Base-by-base conservation (phyloP, 2,113 vertebrate genomes). In the Cinclus mexicanus region DNA sequence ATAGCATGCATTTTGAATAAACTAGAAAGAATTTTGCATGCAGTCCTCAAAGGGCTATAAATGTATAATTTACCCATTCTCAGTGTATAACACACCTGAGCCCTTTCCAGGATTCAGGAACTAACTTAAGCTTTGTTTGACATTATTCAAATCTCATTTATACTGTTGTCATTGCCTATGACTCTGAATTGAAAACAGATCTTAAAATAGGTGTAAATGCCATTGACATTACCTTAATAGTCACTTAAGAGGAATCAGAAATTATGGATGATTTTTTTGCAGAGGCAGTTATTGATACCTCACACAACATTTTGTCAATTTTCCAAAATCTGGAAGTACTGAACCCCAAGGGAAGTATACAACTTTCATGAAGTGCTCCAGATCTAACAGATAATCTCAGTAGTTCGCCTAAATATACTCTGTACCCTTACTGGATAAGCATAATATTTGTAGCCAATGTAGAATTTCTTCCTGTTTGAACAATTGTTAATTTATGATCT, bases 1-100 rank as follows among this genome's bases (percentile, higher is more conserved):
- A 95, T 80, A 96, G 16, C 7, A 64, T 81, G 44, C 21, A 90
- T 78, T 94, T 95, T 93, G 93, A 95, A 93, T 91, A 68, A 57
- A 71, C 39, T 56, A 56, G 11, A 92, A 96, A 91, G 47, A 90
- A 64, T 85, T 93, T 71, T 89, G 9, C 61, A 64, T 95, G 14
- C 42, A 88, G 44, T 39, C 13, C 79, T 95, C 60, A 74, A 72
- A 74, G 9, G 12, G 15, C 12, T 39, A 23, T 85, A 92, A 85
- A 87, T 46, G 28, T 47, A 59, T n/a, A 59, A 89, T 52, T 94
- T 78, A 81, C 5, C 19, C 20, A 41, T 84, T 82, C 33, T 63
- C 28, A 61, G 68, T 31, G 28, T 64, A 22, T 29, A 92, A 84
- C 20, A 71, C 50, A 89, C 29, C 71, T 88, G 60, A 80, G 24